These are phyloP conservation scores for Heliconius cydno DNA, from an alignment of 2,888 invertebrate species.

Conservation along the genomic window DNA sequence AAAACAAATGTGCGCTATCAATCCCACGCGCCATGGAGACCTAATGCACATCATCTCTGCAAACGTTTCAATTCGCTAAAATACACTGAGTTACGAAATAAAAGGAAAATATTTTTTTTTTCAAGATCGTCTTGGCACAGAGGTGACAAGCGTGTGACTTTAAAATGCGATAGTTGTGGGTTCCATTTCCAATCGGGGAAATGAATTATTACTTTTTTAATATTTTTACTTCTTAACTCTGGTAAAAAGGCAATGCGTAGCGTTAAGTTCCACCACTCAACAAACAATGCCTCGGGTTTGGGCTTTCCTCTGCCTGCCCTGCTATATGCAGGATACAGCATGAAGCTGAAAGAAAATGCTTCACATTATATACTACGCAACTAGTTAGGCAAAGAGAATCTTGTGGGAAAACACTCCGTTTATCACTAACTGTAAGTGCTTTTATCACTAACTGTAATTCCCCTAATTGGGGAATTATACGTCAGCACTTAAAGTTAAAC, in stretches of 20 bases:
- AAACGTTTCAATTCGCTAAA: constrained; percentile 63
- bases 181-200: background rate
- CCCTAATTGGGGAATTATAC: too few species aligned
- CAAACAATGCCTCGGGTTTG: background rate
- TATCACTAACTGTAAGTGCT: too few species aligned
- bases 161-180: too few species aligned
- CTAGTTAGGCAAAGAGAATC: too few species aligned
- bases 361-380: too few species aligned
- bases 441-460: too few species aligned
- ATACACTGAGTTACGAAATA: constrained; percentile 46
- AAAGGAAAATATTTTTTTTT: background rate
- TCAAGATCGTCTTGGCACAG: background rate
- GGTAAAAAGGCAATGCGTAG: background rate
- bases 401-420: too few species aligned
- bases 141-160: background rate
- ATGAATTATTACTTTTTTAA: background rate
- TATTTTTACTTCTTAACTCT: background rate
- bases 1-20: constrained; percentile 73
- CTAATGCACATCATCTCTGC: constrained; percentile 79
- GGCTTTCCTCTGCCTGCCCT: too few species aligned
- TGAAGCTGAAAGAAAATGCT: too few species aligned
- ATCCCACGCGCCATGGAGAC: constrained; percentile 70
- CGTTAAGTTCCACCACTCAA: background rate
- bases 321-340: too few species aligned
- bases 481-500: too few species aligned